These are phyloP conservation scores for Sinocyclocheilus rhinocerous DNA, from an alignment of 2,113 vertebrate species.

Conservation along the genomic window DNA sequence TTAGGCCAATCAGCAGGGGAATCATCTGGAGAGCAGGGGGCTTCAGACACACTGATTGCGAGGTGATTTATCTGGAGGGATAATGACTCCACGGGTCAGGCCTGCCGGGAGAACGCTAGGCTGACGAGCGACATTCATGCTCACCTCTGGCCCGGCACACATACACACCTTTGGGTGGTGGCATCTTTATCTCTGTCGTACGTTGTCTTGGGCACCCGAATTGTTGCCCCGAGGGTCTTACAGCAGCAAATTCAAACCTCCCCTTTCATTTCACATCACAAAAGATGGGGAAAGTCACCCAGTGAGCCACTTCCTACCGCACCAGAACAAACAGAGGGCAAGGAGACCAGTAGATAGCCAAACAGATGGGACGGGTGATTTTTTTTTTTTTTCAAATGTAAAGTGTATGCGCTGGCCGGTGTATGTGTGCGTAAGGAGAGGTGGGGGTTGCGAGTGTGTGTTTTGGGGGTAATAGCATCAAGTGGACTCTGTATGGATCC, in stretches of 20 bases:
- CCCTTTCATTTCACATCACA: constrained; percentile 82
- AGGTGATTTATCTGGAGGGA: constrained; percentile 76
- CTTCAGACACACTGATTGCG: constrained; percentile 77
- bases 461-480: constrained; percentile 52
- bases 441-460: constrained; percentile 2
- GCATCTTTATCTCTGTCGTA: background rate
- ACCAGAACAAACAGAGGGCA: constrained; percentile 61
- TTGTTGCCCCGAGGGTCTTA: constrained; percentile 64
- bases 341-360: constrained; percentile 63
- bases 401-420: constrained; percentile 62
- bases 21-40: constrained; percentile 76
- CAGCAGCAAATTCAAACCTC: constrained; percentile 69
- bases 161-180: background rate
- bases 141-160: constrained; percentile 10
- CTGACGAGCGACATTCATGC: constrained; percentile 8
- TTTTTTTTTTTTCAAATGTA: constrained; percentile 66
- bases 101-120: constrained; percentile 59
- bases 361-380: constrained; percentile 66
- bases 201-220: constrained; percentile 50
- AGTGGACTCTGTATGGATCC: constrained; percentile 61
- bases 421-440: constrained; percentile 46
- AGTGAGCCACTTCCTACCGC: constrained; percentile 73
- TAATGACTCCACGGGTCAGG: constrained; percentile 74
- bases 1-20: constrained; percentile 79
- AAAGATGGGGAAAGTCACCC: constrained; percentile 66